Conservation (phyloP, 2,888 invertebrate species). For the Tenthredo distinguenda region DNA sequence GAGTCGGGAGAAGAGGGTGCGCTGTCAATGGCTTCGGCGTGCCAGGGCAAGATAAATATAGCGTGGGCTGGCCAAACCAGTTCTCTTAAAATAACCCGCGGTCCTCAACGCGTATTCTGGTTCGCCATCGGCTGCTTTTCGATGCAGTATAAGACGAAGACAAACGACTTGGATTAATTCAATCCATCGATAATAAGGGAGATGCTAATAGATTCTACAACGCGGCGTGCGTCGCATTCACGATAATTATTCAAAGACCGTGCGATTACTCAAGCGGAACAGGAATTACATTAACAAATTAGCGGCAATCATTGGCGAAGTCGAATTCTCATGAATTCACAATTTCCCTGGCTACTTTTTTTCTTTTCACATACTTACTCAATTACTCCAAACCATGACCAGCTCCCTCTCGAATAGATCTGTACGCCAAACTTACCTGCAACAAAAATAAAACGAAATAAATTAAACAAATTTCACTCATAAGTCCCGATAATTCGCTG, state of each 20-base stretch:
- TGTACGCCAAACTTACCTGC: constrained; percentile 14
- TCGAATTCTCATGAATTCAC: neutral
- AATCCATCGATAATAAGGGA: neutral
- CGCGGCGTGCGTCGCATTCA: neutral
- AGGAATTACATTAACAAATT: neutral
- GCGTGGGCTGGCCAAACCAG: constrained; percentile 72
- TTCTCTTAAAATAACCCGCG: constrained; percentile 75
- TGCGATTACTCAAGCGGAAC: neutral
- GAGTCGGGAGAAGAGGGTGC: constrained; percentile 57
- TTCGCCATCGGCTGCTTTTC: constrained; percentile 67
- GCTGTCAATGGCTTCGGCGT: constrained; percentile 72
- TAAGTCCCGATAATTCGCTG: neutral
- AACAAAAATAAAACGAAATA: constrained; percentile 1
- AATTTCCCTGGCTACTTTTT: neutral
- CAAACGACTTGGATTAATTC: constrained; percentile 31
- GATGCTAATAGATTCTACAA: neutral
- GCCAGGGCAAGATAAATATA: constrained; percentile 75
- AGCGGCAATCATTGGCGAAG: neutral
- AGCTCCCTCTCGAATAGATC: neutral
- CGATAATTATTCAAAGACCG: neutral
- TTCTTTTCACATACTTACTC: neutral
- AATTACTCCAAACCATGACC: neutral
- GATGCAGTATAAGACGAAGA: constrained; percentile 58
- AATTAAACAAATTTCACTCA: neutral
- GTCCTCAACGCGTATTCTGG: constrained; percentile 70